A percentile compares a stretch with the other conserved stretches of the same genome.
phyloP scores from a whole-genome alignment of 30 jellyfish, hydroid and myxozoan genomes.

The Turritopsis rubra region DNA sequence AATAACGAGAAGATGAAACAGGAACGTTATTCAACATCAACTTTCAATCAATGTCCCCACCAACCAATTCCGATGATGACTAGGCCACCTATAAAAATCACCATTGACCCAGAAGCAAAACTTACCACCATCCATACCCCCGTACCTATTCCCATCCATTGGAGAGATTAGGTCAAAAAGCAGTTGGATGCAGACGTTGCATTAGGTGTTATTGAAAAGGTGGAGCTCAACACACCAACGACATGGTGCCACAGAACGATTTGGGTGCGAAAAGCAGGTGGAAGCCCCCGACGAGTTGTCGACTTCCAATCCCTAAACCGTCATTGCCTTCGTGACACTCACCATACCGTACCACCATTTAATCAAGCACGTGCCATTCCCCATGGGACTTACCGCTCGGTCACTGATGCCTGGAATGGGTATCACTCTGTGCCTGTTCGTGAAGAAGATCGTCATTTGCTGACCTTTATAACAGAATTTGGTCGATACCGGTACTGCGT shows the following conservation, averaged over 20 bases:
- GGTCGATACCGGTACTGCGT: constrained; percentile 10
- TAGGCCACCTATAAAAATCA: constrained; percentile 20
- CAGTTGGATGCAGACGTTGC: constrained; percentile 7
- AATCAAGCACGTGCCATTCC: constrained; percentile 6
- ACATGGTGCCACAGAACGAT: constrained; percentile 37
- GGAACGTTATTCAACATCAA: constrained; percentile 23
- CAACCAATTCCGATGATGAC: constrained; percentile 36
- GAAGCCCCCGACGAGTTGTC: constrained; percentile 20
- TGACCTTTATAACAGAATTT: constrained; percentile 9
- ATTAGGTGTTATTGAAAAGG: constrained; percentile 27
- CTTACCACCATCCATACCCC: constrained; percentile 37
- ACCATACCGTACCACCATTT: constrained; percentile 28
- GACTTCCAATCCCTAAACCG: constrained; percentile 32
- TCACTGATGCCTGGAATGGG: constrained; percentile 13
- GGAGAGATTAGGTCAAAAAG: constrained; percentile 29
- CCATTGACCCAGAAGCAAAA: constrained; percentile 14
- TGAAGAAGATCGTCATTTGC: constrained; percentile 10
- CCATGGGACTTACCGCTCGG: constrained; percentile 2
- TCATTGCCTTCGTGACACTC: constrained; percentile 31
- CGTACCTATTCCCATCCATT: constrained; percentile 28
- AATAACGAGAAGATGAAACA: constrained; percentile 11
- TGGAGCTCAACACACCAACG: constrained; percentile 25
- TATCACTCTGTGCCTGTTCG: not conserved
- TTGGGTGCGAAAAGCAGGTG: not conserved
- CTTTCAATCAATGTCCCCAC: constrained; percentile 37